A percentile compares a stretch with the other conserved stretches of the same genome.
phyloP scores from a whole-genome alignment of 92 coral and sea anemone species.

The Parazoanthus swiftii region DNA sequence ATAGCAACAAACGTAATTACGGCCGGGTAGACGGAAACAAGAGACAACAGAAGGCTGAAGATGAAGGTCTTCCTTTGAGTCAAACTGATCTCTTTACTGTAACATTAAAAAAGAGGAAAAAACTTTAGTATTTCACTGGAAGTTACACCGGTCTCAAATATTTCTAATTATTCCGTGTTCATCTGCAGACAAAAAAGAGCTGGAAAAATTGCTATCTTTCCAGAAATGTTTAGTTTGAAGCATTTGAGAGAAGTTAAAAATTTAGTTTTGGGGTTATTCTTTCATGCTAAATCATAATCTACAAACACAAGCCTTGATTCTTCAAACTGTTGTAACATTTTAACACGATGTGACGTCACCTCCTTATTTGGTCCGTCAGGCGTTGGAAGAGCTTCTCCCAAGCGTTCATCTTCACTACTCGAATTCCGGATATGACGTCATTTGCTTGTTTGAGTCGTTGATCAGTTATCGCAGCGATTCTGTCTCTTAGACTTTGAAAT shows the following conservation, averaged over 20 bases:
- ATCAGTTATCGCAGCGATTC: not conserved
- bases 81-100: not conserved
- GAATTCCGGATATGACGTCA: not conserved
- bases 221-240: too few species aligned
- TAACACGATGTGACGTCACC: not conserved
- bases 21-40: not conserved
- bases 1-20: not conserved
- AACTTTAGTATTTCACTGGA: not conserved
- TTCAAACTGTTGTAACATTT: too few species aligned
- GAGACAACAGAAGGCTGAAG: not conserved
- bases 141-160: too few species aligned
- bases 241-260: too few species aligned
- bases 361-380: not conserved
- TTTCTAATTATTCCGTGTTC: too few species aligned
- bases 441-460: too few species aligned
- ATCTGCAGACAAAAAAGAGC: too few species aligned
- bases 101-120: not conserved
- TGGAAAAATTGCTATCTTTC: too few species aligned
- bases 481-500: not conserved
- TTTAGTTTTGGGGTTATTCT: too few species aligned
- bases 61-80: not conserved
- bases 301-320: too few species aligned
- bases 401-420: slow-evolving; percentile 3
- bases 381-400: not conserved
- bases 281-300: too few species aligned